Conservation (phyloP, 1,140 invertebrate genomes). For the Drosophila ambigua region DNA sequence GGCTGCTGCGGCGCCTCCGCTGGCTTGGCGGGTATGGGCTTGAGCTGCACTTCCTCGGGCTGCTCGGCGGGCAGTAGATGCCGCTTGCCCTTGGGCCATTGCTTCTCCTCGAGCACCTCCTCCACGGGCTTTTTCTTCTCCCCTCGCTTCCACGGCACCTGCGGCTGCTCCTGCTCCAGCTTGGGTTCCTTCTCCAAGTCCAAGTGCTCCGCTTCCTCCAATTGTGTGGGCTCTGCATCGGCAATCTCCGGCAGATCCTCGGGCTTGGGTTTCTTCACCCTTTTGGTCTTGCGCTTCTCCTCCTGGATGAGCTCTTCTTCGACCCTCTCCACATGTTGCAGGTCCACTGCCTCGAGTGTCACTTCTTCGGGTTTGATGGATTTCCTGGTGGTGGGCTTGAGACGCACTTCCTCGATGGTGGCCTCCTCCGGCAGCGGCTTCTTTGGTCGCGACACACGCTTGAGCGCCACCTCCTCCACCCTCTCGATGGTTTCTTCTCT, state of each 20-base stretch:
- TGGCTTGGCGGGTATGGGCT: slow-evolving; percentile 84
- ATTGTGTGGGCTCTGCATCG: slow-evolving; percentile 69
- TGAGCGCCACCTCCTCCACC: slow-evolving; percentile 83
- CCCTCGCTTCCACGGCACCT: slow-evolving; percentile 79
- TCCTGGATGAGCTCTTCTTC: slow-evolving; percentile 79
- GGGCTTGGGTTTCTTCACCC: slow-evolving; percentile 72
- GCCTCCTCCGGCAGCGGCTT: slow-evolving; percentile 75
- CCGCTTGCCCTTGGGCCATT: slow-evolving; percentile 83
- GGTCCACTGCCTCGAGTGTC: slow-evolving; percentile 83
- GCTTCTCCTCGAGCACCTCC: slow-evolving; percentile 83
- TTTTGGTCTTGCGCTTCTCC: slow-evolving; percentile 70
- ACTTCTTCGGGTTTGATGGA: slow-evolving; percentile 72
- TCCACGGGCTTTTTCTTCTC: slow-evolving; percentile 78
- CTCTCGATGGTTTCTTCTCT: slow-evolving; percentile 72
- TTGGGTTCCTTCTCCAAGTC: slow-evolving; percentile 82
- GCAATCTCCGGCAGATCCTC: slow-evolving; percentile 73
- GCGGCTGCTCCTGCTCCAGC: slow-evolving; percentile 70
- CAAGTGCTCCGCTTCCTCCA: slow-evolving; percentile 78
- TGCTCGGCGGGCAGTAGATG: slow-evolving; percentile 82
- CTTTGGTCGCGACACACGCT: slow-evolving; percentile 71
- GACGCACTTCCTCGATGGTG: slow-evolving; percentile 70
- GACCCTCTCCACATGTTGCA: slow-evolving; percentile 84
- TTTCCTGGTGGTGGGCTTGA: slow-evolving; percentile 77
- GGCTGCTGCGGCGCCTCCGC: slow-evolving; percentile 68
- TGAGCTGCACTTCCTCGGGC: slow-evolving; percentile 84